Evolutionary conservation across 2,888 invertebrate species (phyloP), one percentile per base, ranked within the genome.

Genomic region (Cheilosia soror): DNA sequence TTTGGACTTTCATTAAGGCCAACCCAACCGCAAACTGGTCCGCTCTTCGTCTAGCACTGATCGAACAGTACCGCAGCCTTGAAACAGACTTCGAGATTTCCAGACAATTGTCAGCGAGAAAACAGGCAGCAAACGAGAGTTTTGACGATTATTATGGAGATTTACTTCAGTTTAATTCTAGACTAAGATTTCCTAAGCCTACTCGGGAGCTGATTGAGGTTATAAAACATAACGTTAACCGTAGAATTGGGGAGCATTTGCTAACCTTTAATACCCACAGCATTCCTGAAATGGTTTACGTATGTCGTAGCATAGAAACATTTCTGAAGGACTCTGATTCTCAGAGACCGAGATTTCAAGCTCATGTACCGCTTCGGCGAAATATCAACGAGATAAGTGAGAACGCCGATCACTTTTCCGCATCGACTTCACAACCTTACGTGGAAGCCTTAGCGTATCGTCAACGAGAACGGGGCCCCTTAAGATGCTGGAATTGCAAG

Each of bases 401-500:
- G 13, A 9, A 42, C 11, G n/a, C 13, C 0, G 11, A 42, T 1
- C n/a, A 13, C 0, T 1, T 13, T 2, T 7, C 31, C 7, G 31
- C 31, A 6, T 7, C 31, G 6, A 7, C 31, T 7, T 7, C 7
- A 31, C 31, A 31, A 31, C 2, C 6, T 7, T 7, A 31, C 7
- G 31, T 31, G 7, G 31, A 31, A 2, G 31, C 31, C 2, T 7
- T 31, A 31, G 31, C 31, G 2, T 31, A 7, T n/a, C 13, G 40
- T 3, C 53, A 53, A 5, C 29, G 29, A n/a, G 7, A 11, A 2
- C 15, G 13, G 2, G 37, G 15, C 2, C 7, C 33, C 25, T 9
- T 60, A 1, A 60, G 29, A 60, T 60, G 40, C 42, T 60, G 60
- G 60, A 42, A 60, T 20, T 60, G 60, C 4, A 60, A 42, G 25